Conservation (phyloP, 1,140 invertebrate species). For the Leptestheria dahalacensis region DNA sequence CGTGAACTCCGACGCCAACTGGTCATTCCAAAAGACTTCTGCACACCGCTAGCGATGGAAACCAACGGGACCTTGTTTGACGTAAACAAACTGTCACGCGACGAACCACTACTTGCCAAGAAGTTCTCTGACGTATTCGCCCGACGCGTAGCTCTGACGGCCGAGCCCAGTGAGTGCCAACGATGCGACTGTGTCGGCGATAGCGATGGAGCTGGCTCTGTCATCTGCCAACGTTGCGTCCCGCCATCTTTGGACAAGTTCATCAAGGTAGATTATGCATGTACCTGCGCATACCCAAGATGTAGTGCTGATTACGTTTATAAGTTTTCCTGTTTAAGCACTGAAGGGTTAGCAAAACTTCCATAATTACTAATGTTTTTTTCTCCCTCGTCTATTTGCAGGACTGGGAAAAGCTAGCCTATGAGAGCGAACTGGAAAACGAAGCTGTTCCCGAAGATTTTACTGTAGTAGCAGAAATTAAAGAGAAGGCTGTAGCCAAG, state of each 20-base stretch:
- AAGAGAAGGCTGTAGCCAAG: neutral
- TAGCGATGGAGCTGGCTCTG: slow-evolving; percentile 27
- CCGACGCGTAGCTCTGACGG: slow-evolving; percentile 26
- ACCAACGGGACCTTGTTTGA: slow-evolving; percentile 34
- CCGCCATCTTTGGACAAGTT: slow-evolving; percentile 18
- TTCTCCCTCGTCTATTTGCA: neutral
- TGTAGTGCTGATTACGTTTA: neutral
- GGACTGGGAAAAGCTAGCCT: slow-evolving; percentile 15
- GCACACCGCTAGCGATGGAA: slow-evolving; percentile 32
- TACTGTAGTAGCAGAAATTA: neutral
- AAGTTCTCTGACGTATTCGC: slow-evolving; percentile 31
- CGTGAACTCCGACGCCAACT: slow-evolving; percentile 27
- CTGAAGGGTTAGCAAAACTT: too few relatives aligned
- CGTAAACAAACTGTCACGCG: slow-evolving; percentile 14
- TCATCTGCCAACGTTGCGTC: slow-evolving; percentile 27
- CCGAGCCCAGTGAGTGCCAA: slow-evolving; percentile 28
- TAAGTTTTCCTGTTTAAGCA: too few relatives aligned
- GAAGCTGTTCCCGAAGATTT: neutral
- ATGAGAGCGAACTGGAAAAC: slow-evolving; percentile 8
- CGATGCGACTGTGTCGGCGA: slow-evolving; percentile 33
- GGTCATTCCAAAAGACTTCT: slow-evolving; percentile 31
- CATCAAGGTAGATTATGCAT: slow-evolving; percentile 15
- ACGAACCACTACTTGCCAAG: slow-evolving; percentile 21
- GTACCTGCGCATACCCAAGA: too few relatives aligned
- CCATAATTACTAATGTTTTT: neutral